These are phyloP conservation scores for Oryctes rhinoceros DNA, from an alignment of 1,140 invertebrate genomes.

Conservation along the genomic window DNA sequence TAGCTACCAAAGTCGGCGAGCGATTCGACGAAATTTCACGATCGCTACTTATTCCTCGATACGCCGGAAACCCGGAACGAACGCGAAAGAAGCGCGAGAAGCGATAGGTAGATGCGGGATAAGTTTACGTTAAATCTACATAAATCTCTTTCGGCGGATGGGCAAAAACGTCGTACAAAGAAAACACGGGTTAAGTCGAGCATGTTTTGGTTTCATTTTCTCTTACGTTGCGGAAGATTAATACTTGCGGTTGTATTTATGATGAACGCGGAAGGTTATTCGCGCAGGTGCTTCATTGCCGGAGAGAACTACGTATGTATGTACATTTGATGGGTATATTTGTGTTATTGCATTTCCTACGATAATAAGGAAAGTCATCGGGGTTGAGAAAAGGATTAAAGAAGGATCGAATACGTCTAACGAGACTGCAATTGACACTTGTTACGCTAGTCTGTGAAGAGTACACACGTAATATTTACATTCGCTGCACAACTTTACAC, in stretches of 20 bases:
- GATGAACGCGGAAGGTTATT: background rate
- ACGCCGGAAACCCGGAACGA: background rate
- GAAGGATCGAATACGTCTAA: too few species aligned
- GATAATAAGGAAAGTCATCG: too few species aligned
- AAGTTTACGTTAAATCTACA: slow-evolving; percentile 11
- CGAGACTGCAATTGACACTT: too few species aligned
- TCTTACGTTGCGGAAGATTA: background rate
- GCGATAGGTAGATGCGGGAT: background rate
- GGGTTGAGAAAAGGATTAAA: too few species aligned
- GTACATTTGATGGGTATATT: too few species aligned
- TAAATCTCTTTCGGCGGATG: background rate
- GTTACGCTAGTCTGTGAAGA: too few species aligned
- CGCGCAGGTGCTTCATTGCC: too few species aligned
- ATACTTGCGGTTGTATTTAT: background rate
- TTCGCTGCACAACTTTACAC: too few species aligned
- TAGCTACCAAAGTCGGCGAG: background rate
- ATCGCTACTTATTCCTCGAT: background rate
- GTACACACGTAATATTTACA: too few species aligned
- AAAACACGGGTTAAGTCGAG: slow-evolving; percentile 2
- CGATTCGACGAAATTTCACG: background rate
- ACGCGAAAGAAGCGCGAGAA: background rate
- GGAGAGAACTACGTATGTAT: too few species aligned
- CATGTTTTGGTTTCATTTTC: background rate
- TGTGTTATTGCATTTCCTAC: too few species aligned
- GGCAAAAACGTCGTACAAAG: background rate